Conservation (phyloP, 2,888 invertebrate genomes). For the Entomobrya proxima region DNA sequence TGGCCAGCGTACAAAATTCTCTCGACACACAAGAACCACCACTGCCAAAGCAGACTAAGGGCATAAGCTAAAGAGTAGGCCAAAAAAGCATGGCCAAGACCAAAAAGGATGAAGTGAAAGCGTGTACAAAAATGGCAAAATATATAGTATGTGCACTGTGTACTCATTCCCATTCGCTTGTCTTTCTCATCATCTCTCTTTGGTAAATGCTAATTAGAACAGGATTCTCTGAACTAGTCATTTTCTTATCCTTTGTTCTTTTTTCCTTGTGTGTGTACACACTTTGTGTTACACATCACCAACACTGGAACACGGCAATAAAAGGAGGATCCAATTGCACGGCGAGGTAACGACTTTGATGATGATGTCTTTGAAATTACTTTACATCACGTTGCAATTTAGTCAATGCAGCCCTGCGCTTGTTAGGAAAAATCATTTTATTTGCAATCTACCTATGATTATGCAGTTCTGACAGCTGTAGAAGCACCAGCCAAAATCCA, state of each 20-base stretch:
- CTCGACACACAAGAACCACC: neutral
- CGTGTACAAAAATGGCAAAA: neutral
- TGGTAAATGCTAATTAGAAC: conserved; percentile 44
- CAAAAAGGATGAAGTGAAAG: neutral
- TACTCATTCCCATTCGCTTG: neutral
- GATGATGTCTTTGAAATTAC: conserved; percentile 5
- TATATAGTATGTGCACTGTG: neutral
- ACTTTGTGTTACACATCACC: neutral
- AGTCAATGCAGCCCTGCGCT: neutral
- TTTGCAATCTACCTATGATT: neutral
- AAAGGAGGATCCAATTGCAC: neutral
- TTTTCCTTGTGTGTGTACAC: neutral
- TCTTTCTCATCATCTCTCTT: conserved; percentile 10
- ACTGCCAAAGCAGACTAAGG: neutral
- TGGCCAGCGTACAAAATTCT: neutral
- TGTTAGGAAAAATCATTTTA: neutral
- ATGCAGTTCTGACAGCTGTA: neutral
- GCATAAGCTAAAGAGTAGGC: neutral
- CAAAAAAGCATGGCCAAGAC: neutral
- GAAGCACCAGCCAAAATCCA: neutral
- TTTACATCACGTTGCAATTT: neutral
- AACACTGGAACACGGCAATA: neutral
- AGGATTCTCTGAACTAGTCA: conserved; percentile 1
- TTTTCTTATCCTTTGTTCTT: conserved; percentile 8
- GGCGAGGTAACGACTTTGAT: neutral